Evolutionary conservation across 2,113 vertebrate genomes (phyloP), one percentile per base, ranked within the genome.

Genomic region (Perognathus longimembris): DNA sequence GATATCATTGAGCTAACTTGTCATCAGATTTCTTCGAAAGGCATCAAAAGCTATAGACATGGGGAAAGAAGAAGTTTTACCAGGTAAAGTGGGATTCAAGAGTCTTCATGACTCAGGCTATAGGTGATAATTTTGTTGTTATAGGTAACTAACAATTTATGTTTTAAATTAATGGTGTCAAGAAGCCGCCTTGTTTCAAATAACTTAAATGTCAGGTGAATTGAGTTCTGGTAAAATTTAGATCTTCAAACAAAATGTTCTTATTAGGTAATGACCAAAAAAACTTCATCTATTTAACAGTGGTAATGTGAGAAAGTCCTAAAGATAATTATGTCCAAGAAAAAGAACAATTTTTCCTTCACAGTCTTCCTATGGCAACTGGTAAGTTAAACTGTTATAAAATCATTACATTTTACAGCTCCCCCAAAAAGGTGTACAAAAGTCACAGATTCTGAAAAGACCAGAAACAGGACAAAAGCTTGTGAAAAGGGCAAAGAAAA

Each of bases 381-480:
- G 26, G 6, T 4, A 88, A 69, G 20, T 64, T 88, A 66, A 88
- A n/a, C n/a, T n/a, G n/a, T n/a, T n/a, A n/a, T n/a, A n/a, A n/a
- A n/a, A n/a, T n/a, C n/a, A n/a, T n/a, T n/a, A n/a, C n/a, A n/a
- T n/a, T n/a, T n/a, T n/a, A n/a, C n/a, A n/a, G n/a, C n/a, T n/a
- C n/a, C n/a, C n/a, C n/a, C n/a, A 89, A 40, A 22, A 38, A 79
- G 36, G 8, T 85, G 63, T 85, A 32, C 17, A 61, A 42, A 69
- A 92, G 40, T 82, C 69, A 38, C 21, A 30, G 69, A 77, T 69
- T 90, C 38, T 82, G 26, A 67, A 85, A 91, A 82, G 63, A 32
- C 30, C 38, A 88, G 69, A 64, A 59, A 45, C 5, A 88, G 66
- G 32, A 86, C 38, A 95, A 89, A 94, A 69, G 22, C 38, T 7